Evolutionary conservation across 2,113 vertebrate species (phyloP).

Genomic region (Zootoca vivipara): DNA sequence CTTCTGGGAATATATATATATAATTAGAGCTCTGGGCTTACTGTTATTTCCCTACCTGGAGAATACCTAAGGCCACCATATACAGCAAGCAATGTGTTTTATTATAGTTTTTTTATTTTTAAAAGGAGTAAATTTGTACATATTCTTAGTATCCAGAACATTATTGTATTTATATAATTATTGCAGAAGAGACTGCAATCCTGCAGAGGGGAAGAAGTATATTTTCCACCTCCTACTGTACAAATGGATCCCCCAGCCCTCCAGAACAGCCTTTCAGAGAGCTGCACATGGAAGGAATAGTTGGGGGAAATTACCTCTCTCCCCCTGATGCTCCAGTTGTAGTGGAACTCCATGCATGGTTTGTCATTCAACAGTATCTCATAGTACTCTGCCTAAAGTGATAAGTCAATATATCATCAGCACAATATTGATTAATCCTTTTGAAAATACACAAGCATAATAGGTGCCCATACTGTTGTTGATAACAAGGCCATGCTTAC

Average conservation of each 20-base stretch:
- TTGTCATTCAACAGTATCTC: not conserved
- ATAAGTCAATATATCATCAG: not conserved
- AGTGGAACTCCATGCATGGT: not conserved
- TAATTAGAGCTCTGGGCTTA: constrained; percentile 4
- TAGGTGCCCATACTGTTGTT: not conserved
- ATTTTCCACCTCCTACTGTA: not conserved
- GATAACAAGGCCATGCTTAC: not conserved
- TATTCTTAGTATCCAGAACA: not conserved
- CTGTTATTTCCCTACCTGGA: not conserved
- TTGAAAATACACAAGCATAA: not conserved
- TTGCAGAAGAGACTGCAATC: no score
- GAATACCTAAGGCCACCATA: not conserved
- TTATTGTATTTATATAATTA: not conserved
- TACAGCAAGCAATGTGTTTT: not conserved
- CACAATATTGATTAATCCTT: not conserved
- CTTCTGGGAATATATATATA: constrained; percentile 11
- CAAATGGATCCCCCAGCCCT: not conserved
- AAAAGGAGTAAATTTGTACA: not conserved
- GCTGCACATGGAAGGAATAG: not conserved
- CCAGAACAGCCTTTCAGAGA: not conserved
- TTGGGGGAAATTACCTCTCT: not conserved
- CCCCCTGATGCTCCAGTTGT: no score
- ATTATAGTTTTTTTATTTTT: not conserved
- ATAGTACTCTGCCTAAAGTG: not conserved
- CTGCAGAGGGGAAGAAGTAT: no score